A percentile compares a stretch with the other conserved stretches of the same genome.
Conservation (phyloP, 1,140 invertebrate species). For the Chymomyza costata region DNA sequence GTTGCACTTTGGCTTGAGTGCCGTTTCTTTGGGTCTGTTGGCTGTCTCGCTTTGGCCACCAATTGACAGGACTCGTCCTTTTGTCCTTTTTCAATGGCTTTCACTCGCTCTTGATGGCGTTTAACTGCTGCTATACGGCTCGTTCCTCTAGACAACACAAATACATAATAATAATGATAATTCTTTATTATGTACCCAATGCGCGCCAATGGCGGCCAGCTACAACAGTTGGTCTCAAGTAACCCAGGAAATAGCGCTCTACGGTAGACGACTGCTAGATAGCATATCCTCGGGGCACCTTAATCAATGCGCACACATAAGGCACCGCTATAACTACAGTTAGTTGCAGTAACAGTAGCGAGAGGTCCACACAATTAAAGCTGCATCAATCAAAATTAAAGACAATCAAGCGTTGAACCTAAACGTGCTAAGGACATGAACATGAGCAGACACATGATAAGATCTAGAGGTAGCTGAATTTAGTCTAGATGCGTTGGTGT, state of each 20-base stretch:
- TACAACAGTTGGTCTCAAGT: slow-evolving; percentile 49
- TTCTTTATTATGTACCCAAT: slow-evolving; percentile 52
- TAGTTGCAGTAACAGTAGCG: slow-evolving; percentile 27
- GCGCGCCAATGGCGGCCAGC: slow-evolving; percentile 1
- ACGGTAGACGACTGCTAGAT: slow-evolving; percentile 10
- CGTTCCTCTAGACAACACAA: slow-evolving; percentile 33
- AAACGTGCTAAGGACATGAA: no score
- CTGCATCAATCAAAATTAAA: slow-evolving; percentile 62
- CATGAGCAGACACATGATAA: slow-evolving; percentile 20
- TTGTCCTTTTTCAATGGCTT: slow-evolving; percentile 59
- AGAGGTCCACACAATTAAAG: slow-evolving; percentile 36
- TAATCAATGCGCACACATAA: neutral
- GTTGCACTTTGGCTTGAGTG: slow-evolving; percentile 44
- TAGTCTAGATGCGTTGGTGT: neutral
- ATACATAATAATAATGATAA: slow-evolving; percentile 61
- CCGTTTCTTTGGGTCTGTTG: no score
- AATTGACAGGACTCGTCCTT: slow-evolving; percentile 32
- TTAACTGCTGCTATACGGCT: slow-evolving; percentile 42
- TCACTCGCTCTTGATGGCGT: slow-evolving; percentile 44
- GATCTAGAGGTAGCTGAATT: slow-evolving; percentile 17
- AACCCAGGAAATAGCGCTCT: slow-evolving; percentile 12
- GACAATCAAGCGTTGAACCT: slow-evolving; percentile 33
- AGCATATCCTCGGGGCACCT: slow-evolving; percentile 13
- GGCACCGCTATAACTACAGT: slow-evolving; percentile 25
- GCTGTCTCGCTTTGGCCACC: slow-evolving; percentile 31